Evolutionary conservation across 2,888 invertebrate genomes (phyloP), one percentile per base, ranked within the genome.

Genomic region (Amitus sp.): DNA sequence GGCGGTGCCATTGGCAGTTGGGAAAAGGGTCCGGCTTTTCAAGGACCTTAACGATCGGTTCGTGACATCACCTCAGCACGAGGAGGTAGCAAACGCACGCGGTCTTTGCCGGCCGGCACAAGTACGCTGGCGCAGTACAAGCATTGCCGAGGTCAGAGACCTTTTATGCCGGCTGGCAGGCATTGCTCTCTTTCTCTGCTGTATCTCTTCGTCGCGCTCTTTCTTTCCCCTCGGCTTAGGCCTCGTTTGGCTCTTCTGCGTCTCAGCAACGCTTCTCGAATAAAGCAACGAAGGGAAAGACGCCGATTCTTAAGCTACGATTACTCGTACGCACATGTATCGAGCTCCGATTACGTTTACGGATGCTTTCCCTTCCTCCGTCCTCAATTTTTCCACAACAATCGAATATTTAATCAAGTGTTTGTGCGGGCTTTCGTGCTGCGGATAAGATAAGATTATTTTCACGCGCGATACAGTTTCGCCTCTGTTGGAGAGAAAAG

Each of bases 131-230:
- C 62, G 65, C 57, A 63, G 69, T n/a, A n/a, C 70, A 72, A 72
- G 72, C 76, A 75, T 73, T 70, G 76, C 72, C 72, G 77, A 73
- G 78, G 79, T 79, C 77, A 80, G 75, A 76, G 80, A 80, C 80
- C 80, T 79, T 76, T 76, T 73, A 72, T 72, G 75, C 75, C 75
- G 74, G 70, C 75, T 71, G 76, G 73, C 71, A 76, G 72, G 73
- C 74, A 71, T 70, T 71, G 72, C 70, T 73, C 73, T 56, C 56
- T 54, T 52, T 47, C 64, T 58, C 48, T 37, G 33, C 55, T 47
- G 51, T 53, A 57, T 23, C 7, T 23, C 23, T 7, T 23, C 23
- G 4, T 23, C 23, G 23, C 23, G 23, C 23, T 3, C 23, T 23
- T 7, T 23, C 23, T 55, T 60, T 9, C 33, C 60, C 9, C 48